A percentile compares a stretch with the other conserved stretches of the same genome.
Conservation (phyloP, 2,797 vertebrate genomes). For the Gouania willdenowi region DNA sequence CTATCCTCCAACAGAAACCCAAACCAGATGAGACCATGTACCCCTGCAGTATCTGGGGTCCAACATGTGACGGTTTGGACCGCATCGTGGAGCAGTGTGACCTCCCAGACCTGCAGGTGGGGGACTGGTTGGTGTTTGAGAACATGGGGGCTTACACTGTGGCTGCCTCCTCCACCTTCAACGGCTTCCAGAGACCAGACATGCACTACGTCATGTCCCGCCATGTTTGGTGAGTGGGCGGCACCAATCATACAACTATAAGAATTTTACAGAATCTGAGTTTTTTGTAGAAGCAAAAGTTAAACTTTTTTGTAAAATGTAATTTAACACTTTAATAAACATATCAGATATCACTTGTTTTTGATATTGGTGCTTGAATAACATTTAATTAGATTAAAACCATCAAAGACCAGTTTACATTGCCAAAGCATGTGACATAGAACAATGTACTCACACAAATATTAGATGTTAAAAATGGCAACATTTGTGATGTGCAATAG, state of each 20-base stretch:
- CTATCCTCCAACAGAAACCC: slow-evolving; percentile 73
- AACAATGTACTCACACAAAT: too few species aligned
- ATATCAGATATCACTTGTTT: too few species aligned
- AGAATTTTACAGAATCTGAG: too few species aligned
- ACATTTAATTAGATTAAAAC: too few species aligned
- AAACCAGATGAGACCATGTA: slow-evolving; percentile 90
- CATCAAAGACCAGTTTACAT: too few species aligned
- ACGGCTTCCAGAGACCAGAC: slow-evolving; percentile 92
- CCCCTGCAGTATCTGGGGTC: slow-evolving; percentile 95
- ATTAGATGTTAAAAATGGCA: too few species aligned
- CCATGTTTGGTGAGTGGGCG: slow-evolving; percentile 82
- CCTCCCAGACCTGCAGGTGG: slow-evolving; percentile 90
- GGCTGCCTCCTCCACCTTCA: slow-evolving; percentile 92
- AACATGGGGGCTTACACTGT: slow-evolving; percentile 98
- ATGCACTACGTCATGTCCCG: slow-evolving; percentile 91
- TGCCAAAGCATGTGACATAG: too few species aligned
- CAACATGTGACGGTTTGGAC: slow-evolving; percentile 93
- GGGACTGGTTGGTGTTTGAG: slow-evolving; percentile 95
- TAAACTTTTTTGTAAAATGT: too few species aligned
- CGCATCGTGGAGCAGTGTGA: slow-evolving; percentile 88
- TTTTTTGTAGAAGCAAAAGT: too few species aligned
- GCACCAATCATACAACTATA: not conserved
- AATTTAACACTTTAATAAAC: too few species aligned
- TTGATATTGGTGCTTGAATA: too few species aligned
- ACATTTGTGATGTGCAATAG: too few species aligned